These are phyloP conservation scores for Hemibagrus wyckioides DNA, from an alignment of 2,113 vertebrate species.

Conservation along the genomic window DNA sequence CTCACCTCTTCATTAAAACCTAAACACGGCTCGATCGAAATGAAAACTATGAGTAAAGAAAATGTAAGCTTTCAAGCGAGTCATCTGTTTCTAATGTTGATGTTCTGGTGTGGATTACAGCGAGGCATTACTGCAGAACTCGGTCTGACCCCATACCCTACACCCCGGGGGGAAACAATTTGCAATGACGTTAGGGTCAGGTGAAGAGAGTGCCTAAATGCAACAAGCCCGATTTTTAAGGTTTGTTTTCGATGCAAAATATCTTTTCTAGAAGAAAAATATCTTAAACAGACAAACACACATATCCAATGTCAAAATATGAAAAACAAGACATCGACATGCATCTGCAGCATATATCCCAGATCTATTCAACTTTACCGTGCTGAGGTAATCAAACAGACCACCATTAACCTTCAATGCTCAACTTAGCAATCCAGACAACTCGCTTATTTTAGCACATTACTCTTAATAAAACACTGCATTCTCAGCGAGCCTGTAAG, in stretches of 20 bases:
- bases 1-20: conserved; percentile 53
- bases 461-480: conserved; percentile 57
- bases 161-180: conserved; percentile 59
- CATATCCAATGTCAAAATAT: background rate
- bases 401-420: conserved; percentile 42
- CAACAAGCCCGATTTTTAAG: conserved; percentile 51
- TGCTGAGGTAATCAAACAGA: conserved; percentile 46
- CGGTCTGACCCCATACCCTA: conserved; percentile 68
- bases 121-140: conserved; percentile 75
- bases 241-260: conserved; percentile 40
- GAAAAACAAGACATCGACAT: conserved; percentile 19
- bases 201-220: conserved; percentile 47
- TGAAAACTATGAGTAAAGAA: conserved; percentile 55
- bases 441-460: conserved; percentile 57
- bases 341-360: conserved; percentile 50
- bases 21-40: conserved; percentile 57
- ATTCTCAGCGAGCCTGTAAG: conserved; percentile 48
- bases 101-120: conserved; percentile 76
- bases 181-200: conserved; percentile 50
- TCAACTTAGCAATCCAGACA: conserved; percentile 53
- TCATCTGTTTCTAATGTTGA: conserved; percentile 78
- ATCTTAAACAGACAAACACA: background rate
- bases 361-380: background rate
- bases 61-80: conserved; percentile 59
- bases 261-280: conserved; percentile 48